Evolutionary conservation across 2,888 invertebrate species (phyloP), one percentile per base, ranked within the genome.

Genomic region (Drosophila bunnanda): DNA sequence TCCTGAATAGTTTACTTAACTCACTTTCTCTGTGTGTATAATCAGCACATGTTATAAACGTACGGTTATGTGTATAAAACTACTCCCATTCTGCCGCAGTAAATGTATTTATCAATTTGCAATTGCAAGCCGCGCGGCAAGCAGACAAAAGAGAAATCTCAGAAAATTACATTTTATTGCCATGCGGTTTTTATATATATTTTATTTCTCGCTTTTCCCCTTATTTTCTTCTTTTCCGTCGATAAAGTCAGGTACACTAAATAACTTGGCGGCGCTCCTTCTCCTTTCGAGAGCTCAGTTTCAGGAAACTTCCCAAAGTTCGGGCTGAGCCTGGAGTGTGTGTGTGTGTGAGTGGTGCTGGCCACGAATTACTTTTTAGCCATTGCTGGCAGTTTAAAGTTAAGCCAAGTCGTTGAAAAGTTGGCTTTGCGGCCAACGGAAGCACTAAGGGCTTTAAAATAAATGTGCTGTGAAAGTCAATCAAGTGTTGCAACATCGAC

Each of bases 101-200:
- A 78, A 71, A 83, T 86, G 77, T 82, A 88, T 88, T 84, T 84
- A 84, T 88, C 88, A 88, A 85, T 88, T 86, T 86, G 89, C 80
- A 79, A 80, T 77, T 82, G 86, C 75, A 75, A 76, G 65, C 71
- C 68, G 65, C 55, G 58, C 20, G 20, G 50, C 67, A 53, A 15
- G 34, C 60, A 75, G 73, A 82, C 80, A 88, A 85, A 76, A 67
- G 77, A 65, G 64, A 79, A 84, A 84, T 84, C 86, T 68, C 77
- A 76, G 70, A 54, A 77, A 85, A 88, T 88, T 88, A 82, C 72
- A 78, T 85, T 86, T 80, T 72, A 84, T 82, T 64, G 72, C 74
- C 72, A 58, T 71, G 76, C 66, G 61, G 75, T 50, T 59, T 39
- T 22, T 46, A 36, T 36, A 54, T 48, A 65, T 58, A 56, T 66